Conservation (phyloP, 2,888 invertebrate species). For the Isoperla grammatica region DNA sequence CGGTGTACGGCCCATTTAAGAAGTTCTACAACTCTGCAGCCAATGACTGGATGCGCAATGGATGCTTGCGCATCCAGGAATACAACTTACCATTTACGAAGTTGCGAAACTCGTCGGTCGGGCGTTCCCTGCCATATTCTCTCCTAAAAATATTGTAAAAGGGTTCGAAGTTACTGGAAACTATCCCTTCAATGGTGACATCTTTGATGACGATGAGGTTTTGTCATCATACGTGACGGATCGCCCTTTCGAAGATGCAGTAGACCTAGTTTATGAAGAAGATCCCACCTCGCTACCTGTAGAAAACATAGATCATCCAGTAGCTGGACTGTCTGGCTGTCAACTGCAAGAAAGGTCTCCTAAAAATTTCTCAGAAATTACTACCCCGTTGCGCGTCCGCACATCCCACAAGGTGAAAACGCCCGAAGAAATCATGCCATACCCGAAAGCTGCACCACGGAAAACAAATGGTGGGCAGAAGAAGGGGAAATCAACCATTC, state of each 20-base stretch:
- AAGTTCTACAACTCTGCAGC: neutral
- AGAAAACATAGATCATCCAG: neutral
- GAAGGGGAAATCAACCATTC: too few species aligned
- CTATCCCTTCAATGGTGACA: neutral
- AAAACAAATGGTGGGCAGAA: neutral
- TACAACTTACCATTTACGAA: neutral
- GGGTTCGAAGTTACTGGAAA: neutral
- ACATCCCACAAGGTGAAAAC: neutral
- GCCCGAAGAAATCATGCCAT: neutral
- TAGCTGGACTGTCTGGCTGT: neutral
- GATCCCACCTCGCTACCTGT: neutral
- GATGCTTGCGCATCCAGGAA: neutral
- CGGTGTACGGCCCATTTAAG: neutral
- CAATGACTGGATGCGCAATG: conserved; percentile 1
- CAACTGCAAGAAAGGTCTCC: too few species aligned
- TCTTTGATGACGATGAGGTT: conserved; percentile 9
- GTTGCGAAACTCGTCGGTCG: too few species aligned
- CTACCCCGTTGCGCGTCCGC: neutral
- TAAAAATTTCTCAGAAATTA: too few species aligned
- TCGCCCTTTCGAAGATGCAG: neutral
- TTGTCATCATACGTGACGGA: neutral
- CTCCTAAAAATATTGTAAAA: neutral
- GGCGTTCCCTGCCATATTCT: neutral
- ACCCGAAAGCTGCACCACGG: conserved; percentile 5
- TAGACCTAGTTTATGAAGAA: neutral